phyloP scores from a whole-genome alignment of 2,113 vertebrate species.

The Notothenia coriiceps region DNA sequence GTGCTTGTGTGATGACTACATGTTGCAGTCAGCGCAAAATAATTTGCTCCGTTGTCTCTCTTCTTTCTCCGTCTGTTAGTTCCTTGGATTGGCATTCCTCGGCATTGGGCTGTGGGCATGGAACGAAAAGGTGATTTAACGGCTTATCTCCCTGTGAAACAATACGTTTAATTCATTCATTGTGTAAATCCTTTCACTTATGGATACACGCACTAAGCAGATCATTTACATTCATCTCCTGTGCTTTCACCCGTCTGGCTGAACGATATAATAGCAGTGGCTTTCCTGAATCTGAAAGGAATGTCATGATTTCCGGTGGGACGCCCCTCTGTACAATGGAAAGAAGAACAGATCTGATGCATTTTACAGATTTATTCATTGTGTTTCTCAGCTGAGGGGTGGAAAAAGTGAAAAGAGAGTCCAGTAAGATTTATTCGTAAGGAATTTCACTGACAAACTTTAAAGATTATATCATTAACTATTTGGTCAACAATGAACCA shows the following conservation, averaged over 20 bases:
- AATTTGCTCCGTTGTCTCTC: conserved; percentile 35
- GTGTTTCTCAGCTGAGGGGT: not conserved
- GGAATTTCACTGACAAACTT: conserved; percentile 18
- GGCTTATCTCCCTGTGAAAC: not conserved
- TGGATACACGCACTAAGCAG: not conserved
- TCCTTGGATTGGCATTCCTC: conserved; percentile 79
- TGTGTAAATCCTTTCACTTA: not conserved
- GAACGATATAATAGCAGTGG: conserved; percentile 13
- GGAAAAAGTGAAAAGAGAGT: not conserved
- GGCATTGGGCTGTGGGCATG: conserved; percentile 80
- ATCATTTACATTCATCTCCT: conserved; percentile 9
- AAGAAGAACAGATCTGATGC: conserved; percentile 41
- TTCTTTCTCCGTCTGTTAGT: conserved; percentile 50
- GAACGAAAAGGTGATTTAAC: conserved; percentile 76
- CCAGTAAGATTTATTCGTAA: not conserved
- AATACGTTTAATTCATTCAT: not conserved
- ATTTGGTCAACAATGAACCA: no score
- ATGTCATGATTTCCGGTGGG: conserved; percentile 65
- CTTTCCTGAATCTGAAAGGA: conserved; percentile 64
- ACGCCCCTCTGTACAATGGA: conserved; percentile 57
- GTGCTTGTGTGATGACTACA: conserved; percentile 37
- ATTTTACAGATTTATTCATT: conserved; percentile 56
- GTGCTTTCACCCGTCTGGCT: conserved; percentile 5
- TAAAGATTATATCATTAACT: not conserved
- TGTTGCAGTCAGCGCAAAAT: conserved; percentile 37